A percentile compares a stretch with the other conserved stretches of the same genome.
phyloP scores from a whole-genome alignment of 2,888 invertebrate species.

The Agrochola macilenta region DNA sequence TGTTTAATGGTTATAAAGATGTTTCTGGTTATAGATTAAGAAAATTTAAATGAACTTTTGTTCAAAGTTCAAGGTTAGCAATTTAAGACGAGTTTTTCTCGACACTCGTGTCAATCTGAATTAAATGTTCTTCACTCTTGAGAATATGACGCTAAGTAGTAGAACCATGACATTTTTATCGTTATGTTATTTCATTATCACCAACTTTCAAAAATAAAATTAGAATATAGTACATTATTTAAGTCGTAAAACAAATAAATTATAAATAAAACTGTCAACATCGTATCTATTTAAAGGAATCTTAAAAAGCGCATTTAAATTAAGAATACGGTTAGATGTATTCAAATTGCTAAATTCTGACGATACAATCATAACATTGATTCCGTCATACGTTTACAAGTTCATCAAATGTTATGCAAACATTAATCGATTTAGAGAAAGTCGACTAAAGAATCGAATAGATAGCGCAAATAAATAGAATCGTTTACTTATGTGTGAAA shows the following conservation, averaged over 20 bases:
- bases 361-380: conserved; percentile 7
- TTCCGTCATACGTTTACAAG: conserved; percentile 1
- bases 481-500: conserved; percentile 20
- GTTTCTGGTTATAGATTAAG: neutral
- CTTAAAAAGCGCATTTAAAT: neutral
- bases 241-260: too few relatives aligned
- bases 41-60: neutral
- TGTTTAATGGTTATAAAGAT: neutral
- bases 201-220: too few relatives aligned
- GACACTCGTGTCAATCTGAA: neutral
- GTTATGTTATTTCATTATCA: too few relatives aligned
- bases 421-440: conserved; percentile 51
- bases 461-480: conserved; percentile 37
- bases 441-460: conserved; percentile 48
- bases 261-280: too few relatives aligned
- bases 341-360: neutral
- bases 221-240: too few relatives aligned
- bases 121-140: neutral
- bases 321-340: neutral
- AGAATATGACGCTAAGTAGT: neutral
- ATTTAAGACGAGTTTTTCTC: neutral
- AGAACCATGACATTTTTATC: too few relatives aligned
- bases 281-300: neutral
- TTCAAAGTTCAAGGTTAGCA: conserved; percentile 4
- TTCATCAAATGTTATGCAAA: conserved; percentile 44